Percentiles rank a stretch among this genome's conserved stretches.
phyloP scores from a whole-genome alignment of 2,888 invertebrate genomes.

The Spilarctia lutea region DNA sequence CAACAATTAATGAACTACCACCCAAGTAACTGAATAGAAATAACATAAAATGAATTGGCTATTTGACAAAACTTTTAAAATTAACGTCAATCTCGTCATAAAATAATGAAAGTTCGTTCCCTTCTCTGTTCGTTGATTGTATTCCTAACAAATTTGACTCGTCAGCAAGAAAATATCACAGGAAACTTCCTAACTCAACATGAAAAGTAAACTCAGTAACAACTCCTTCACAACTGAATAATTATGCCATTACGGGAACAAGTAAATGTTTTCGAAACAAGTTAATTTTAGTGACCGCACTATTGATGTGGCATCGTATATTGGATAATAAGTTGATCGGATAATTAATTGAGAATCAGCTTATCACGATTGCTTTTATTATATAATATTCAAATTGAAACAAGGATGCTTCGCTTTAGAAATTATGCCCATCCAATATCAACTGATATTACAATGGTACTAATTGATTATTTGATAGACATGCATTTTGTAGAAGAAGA shows the following conservation, averaged over 20 bases:
- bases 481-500: neutral
- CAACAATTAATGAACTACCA: conserved; percentile 14
- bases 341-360: no score
- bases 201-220: conserved; percentile 21
- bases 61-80: conserved; percentile 19
- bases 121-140: conserved; percentile 25
- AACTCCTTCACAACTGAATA: conserved; percentile 20
- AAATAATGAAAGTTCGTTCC: conserved; percentile 26
- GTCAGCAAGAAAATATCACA: conserved; percentile 19
- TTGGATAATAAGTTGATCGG: neutral
- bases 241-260: conserved; percentile 6
- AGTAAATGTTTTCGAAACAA: neutral
- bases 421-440: no score
- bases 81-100: conserved; percentile 26
- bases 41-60: conserved; percentile 17
- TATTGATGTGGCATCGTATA: neutral
- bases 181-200: conserved; percentile 24
- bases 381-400: neutral
- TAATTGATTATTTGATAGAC: neutral
- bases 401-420: no score
- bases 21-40: conserved; percentile 13
- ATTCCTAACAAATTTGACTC: conserved; percentile 21
- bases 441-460: no score
- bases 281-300: neutral
- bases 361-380: no score